Percentiles rank a stretch among this genome's conserved stretches.
phyloP scores from a whole-genome alignment of 2,113 vertebrate genomes.

The Anoura caudifer region DNA sequence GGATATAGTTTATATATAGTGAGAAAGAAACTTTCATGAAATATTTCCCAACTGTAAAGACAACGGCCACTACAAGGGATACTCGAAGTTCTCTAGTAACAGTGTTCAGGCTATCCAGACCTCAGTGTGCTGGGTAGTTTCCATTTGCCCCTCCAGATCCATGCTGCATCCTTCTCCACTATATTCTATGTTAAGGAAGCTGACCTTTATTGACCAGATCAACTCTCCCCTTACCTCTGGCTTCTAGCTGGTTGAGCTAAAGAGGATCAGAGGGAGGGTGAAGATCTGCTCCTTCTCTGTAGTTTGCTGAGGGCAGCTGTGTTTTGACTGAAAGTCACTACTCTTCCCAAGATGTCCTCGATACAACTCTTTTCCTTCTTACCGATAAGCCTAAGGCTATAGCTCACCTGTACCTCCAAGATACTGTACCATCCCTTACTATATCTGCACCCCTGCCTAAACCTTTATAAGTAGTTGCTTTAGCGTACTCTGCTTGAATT shows the following conservation, averaged over 20 bases:
- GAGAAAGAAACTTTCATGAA: background rate
- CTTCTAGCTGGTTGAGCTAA: background rate
- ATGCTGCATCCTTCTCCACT: background rate
- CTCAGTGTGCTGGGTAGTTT: background rate
- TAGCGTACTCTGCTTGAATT: background rate
- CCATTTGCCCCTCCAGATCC: background rate
- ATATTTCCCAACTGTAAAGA: background rate
- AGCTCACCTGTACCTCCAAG: background rate
- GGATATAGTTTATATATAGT: background rate
- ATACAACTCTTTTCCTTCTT: background rate
- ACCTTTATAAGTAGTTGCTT: background rate
- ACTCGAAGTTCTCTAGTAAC: background rate
- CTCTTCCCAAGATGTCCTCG: background rate
- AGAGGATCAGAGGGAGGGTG: background rate
- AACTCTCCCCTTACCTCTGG: background rate
- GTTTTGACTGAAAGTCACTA: background rate
- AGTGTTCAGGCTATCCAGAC: background rate
- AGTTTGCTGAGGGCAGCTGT: background rate
- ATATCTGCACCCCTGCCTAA: background rate
- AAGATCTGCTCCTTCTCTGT: background rate
- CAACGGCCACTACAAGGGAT: background rate
- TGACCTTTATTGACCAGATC: background rate
- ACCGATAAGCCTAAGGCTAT: background rate
- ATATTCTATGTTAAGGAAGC: background rate
- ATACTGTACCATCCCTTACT: background rate